Conservation (phyloP, 2,888 invertebrate genomes). For the Erebia aethiops region DNA sequence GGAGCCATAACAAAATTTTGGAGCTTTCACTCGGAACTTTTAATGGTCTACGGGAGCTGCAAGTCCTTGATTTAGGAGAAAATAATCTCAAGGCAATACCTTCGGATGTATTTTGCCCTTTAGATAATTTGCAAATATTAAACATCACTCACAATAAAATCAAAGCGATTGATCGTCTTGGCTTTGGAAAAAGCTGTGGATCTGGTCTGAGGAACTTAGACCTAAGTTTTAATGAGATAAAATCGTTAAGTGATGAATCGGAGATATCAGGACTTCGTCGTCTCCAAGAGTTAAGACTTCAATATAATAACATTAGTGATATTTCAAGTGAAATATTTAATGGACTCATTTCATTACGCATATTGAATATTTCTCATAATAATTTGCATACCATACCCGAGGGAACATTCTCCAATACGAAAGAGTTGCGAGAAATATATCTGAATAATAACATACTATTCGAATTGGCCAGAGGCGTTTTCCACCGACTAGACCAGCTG, state of each 20-base stretch:
- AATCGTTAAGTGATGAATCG: slow-evolving; percentile 87
- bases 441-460: slow-evolving; percentile 93
- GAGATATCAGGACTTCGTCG: slow-evolving; percentile 89
- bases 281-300: slow-evolving; percentile 90
- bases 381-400: slow-evolving; percentile 91
- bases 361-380: slow-evolving; percentile 94
- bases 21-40: slow-evolving; percentile 89
- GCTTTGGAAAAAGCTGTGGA: slow-evolving; percentile 86
- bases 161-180: slow-evolving; percentile 88
- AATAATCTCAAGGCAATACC: slow-evolving; percentile 92
- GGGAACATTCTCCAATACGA: slow-evolving; percentile 90
- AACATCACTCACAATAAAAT: slow-evolving; percentile 93
- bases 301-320: slow-evolving; percentile 91
- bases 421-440: slow-evolving; percentile 92
- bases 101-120: slow-evolving; percentile 89
- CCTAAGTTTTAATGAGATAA: slow-evolving; percentile 90
- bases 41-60: slow-evolving; percentile 90
- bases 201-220: slow-evolving; percentile 90
- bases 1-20: slow-evolving; percentile 89
- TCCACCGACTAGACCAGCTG: slow-evolving; percentile 93
- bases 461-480: slow-evolving; percentile 91
- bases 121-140: slow-evolving; percentile 90
- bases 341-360: slow-evolving; percentile 89
- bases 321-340: slow-evolving; percentile 91
- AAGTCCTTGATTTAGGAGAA: slow-evolving; percentile 88